These are phyloP conservation scores for Pelvicachromis taeniatus DNA, from an alignment of 2,113 vertebrate species.

Conservation along the genomic window DNA sequence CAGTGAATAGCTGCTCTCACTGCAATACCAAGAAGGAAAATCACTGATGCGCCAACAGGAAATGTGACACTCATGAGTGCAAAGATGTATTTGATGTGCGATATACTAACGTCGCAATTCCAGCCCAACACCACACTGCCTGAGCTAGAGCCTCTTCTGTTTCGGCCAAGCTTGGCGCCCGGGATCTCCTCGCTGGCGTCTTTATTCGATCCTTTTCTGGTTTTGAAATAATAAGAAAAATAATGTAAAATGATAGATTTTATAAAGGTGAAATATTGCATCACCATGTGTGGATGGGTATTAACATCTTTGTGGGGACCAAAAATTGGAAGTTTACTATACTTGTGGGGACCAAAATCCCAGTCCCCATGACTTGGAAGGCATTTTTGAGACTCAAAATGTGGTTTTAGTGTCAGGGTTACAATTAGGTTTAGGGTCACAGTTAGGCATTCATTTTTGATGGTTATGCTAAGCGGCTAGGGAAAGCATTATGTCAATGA, in stretches of 20 bases:
- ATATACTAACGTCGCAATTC: conserved; percentile 78
- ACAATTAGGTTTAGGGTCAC: too few relatives aligned
- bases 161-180: conserved; percentile 75
- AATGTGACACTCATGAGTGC: neutral
- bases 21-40: conserved; percentile 43
- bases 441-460: too few relatives aligned
- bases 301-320: too few relatives aligned
- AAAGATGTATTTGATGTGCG: neutral
- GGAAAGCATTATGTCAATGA: neutral
- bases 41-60: neutral
- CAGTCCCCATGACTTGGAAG: too few relatives aligned
- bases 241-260: neutral
- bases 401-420: too few relatives aligned
- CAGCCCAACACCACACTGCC: conserved; percentile 86
- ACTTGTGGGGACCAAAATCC: too few relatives aligned
- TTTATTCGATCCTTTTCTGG: conserved; percentile 59
- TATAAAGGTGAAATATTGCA: neutral
- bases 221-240: neutral
- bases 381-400: too few relatives aligned
- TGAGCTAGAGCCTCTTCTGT: conserved; percentile 82
- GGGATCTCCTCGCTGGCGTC: neutral
- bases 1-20: conserved; percentile 77
- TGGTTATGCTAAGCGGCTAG: too few relatives aligned
- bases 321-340: too few relatives aligned
- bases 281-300: neutral